Evolutionary conservation across 2,113 vertebrate species (phyloP).

Genomic region (Clarias batrachus): DNA sequence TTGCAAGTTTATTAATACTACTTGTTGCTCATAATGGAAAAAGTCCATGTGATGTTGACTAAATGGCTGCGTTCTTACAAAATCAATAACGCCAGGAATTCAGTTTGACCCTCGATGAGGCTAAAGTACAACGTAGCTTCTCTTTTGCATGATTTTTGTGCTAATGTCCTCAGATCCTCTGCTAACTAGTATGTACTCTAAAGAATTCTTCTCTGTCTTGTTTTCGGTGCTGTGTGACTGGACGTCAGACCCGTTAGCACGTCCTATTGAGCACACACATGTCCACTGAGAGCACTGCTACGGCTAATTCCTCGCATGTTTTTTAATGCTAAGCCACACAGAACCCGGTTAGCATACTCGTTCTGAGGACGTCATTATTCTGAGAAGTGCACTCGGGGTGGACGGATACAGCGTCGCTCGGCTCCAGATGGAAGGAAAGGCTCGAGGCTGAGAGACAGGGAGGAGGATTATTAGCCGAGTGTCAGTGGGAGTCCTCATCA

Average conservation of each 20-base stretch:
- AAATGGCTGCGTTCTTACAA: not conserved
- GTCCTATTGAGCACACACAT: not conserved
- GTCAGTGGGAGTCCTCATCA: conserved; percentile 48
- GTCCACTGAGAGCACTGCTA: not conserved
- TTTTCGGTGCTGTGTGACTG: not conserved
- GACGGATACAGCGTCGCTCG: not conserved
- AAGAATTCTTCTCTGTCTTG: not conserved
- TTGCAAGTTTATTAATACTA: not conserved
- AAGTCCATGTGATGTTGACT: not conserved
- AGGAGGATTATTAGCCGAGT: conserved; percentile 41
- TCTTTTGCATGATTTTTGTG: not conserved
- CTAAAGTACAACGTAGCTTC: not conserved
- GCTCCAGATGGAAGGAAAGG: conserved; percentile 40
- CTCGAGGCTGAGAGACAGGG: conserved; percentile 25
- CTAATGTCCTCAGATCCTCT: not conserved
- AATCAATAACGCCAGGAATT: not conserved
- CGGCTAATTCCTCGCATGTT: not conserved
- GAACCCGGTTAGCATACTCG: not conserved
- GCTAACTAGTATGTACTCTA: too few relatives aligned
- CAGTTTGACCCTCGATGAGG: not conserved
- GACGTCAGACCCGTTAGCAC: not conserved
- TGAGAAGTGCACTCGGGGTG: not conserved
- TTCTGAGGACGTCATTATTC: not conserved
- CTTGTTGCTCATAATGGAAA: not conserved
- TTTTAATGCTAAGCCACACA: not conserved